Evolutionary conservation across 2,888 invertebrate genomes (phyloP).

Genomic region (Gortyna flavago): DNA sequence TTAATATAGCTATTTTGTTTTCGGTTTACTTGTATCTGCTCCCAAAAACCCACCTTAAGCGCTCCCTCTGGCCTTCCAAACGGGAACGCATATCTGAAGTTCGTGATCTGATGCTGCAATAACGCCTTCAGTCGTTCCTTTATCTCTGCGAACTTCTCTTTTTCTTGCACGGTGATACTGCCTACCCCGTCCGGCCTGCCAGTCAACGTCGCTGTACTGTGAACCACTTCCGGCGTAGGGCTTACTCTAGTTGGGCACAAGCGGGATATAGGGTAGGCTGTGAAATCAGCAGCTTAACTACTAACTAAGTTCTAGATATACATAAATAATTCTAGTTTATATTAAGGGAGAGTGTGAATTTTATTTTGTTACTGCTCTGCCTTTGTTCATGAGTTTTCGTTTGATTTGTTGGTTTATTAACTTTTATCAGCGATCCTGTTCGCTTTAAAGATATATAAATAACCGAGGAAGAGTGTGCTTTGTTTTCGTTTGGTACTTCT

Average conservation of each 20-base stretch:
- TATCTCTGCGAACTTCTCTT: slow-evolving; percentile 99
- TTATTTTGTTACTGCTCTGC: slow-evolving; percentile 48
- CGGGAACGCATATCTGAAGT: slow-evolving; percentile 99
- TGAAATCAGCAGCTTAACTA: slow-evolving; percentile 76
- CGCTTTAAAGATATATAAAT: neutral
- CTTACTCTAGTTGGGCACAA: slow-evolving; percentile 89
- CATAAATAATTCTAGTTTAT: slow-evolving; percentile 22
- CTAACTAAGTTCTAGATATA: slow-evolving; percentile 51
- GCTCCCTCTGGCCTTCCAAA: slow-evolving; percentile 99
- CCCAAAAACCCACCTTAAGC: slow-evolving; percentile 91
- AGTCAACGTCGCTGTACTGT: slow-evolving; percentile 89
- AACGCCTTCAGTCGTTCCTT: slow-evolving; percentile 98
- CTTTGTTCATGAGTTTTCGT: slow-evolving; percentile 24
- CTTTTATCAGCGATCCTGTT: neutral
- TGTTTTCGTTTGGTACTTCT: slow-evolving; percentile 25
- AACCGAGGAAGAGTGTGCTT: slow-evolving; percentile 39
- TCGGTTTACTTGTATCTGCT: neutral
- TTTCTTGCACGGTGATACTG: slow-evolving; percentile 99
- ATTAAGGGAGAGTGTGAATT: slow-evolving; percentile 48
- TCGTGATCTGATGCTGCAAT: slow-evolving; percentile 99
- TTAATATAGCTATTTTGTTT: neutral
- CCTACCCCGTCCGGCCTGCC: slow-evolving; percentile 99
- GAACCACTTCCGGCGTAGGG: slow-evolving; percentile 87
- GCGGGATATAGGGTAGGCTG: slow-evolving; percentile 83
- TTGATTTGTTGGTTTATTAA: neutral